These are phyloP conservation scores for Vulpes vulpes DNA, from an alignment of 2,113 vertebrate species.

Conservation along the genomic window DNA sequence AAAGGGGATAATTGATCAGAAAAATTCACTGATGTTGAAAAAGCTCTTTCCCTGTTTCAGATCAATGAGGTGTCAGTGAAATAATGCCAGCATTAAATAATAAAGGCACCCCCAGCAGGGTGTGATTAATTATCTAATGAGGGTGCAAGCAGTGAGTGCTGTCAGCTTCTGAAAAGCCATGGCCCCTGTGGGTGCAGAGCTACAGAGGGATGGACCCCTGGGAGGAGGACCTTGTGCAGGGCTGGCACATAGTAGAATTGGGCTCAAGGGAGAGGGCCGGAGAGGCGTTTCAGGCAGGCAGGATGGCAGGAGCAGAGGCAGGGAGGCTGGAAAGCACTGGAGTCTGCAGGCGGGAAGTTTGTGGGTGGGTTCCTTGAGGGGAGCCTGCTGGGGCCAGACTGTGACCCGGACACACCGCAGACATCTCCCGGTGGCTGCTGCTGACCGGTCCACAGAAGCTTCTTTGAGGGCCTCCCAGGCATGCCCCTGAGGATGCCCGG, in stretches of 20 bases:
- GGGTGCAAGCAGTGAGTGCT: neutral
- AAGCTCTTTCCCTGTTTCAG: neutral
- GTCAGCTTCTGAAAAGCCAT: neutral
- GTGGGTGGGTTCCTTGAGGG: neutral
- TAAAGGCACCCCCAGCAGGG: neutral
- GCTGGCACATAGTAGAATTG: neutral
- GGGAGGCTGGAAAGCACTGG: neutral
- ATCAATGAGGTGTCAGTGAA: constrained; percentile 55
- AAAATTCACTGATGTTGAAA: constrained; percentile 6
- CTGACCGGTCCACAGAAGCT: constrained; percentile 42
- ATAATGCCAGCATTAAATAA: constrained; percentile 47
- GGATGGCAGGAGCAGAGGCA: neutral
- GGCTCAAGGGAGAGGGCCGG: neutral
- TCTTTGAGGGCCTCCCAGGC: constrained; percentile 45
- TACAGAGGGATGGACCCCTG: neutral
- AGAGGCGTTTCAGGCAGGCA: neutral
- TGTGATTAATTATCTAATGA: neutral
- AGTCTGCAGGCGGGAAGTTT: neutral
- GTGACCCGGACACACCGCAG: neutral
- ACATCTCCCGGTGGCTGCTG: neutral
- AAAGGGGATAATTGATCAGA: neutral
- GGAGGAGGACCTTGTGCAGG: neutral
- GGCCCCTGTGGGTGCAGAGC: neutral
- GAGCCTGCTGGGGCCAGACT: neutral
- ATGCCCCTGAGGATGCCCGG: neutral